Evolutionary conservation across 1,140 invertebrate genomes (phyloP), one percentile per base, ranked within the genome.

Genomic region (Drosophila orena): DNA sequence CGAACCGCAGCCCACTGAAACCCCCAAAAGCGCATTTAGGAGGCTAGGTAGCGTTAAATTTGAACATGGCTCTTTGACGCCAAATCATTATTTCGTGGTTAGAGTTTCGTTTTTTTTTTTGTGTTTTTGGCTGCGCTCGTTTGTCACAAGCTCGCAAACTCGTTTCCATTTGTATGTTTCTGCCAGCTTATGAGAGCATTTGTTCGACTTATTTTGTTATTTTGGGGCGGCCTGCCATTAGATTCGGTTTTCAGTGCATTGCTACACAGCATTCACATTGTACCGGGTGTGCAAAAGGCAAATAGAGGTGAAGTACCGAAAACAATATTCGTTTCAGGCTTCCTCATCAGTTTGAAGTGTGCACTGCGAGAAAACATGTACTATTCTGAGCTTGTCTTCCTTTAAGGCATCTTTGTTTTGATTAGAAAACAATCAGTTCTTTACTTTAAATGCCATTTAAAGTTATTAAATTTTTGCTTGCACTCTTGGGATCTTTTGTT

Each of bases 1-100:
- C 78, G 77, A 77, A 64, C 59, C 58, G 53, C 66, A 61, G 68
- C 60, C 61, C 62, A 42, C 46, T 6, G 1, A 35, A 20, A 62
- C 53, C 61, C 27, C 30, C 15, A 24, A 37, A 42, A 61, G 52
- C 52, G 55, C 52, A 56, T 44, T 60, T 56, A 56, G 15, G 56
- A 70, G 77, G 79, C 84, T 89, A 73, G 79, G 74, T 86, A 68
- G 83, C 81, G 81, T 83, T 86, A 86, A 86, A 86, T 86, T 85
- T 72, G 85, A 66, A 86, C 81, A 88, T 81, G 81, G 68, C 79
- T 86, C 77, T 86, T 88, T 79, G 86, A 86, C 81, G 79, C 81
- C 74, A 85, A 81, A 66, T 57, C 69, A 71, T 53, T 78, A 71
- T 83, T 70, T 83, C 52, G 59, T 75, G 40, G 59, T 55, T 59